Conservation (phyloP, 2,113 vertebrate genomes). For the Rhombomys opimus region DNA sequence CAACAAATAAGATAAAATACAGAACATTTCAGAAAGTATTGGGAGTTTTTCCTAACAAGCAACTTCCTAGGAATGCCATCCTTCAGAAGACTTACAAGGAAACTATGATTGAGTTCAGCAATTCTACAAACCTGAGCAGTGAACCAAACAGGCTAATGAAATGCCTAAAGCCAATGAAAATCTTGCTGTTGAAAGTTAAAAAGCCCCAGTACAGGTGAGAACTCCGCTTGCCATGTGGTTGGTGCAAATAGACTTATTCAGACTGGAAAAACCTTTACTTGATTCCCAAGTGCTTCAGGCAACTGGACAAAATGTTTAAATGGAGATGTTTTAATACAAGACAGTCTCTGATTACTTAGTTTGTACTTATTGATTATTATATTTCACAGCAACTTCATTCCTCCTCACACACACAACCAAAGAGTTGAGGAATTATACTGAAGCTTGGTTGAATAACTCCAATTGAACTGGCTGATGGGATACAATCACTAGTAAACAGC, state of each 20-base stretch:
- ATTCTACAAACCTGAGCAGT: slow-evolving; percentile 69
- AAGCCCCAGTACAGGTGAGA: background rate
- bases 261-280: slow-evolving; percentile 8
- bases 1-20: slow-evolving; percentile 1
- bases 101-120: slow-evolving; percentile 67
- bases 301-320: slow-evolving; percentile 30
- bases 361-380: slow-evolving; percentile 1
- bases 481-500: background rate
- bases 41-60: slow-evolving; percentile 64
- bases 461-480: background rate
- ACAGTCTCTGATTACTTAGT: background rate
- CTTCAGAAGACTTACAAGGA: slow-evolving; percentile 55
- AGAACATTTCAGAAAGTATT: slow-evolving; percentile 15
- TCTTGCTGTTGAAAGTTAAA: slow-evolving; percentile 52
- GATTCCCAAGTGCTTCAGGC: slow-evolving; percentile 10
- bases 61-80: slow-evolving; percentile 48
- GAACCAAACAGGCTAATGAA: slow-evolving; percentile 65
- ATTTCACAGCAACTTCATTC: background rate
- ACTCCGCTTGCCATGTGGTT: background rate
- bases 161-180: slow-evolving; percentile 68
- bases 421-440: background rate
- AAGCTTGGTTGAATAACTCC: background rate
- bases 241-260: slow-evolving; percentile 31
- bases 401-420: background rate
- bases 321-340: background rate